phyloP scores from a whole-genome alignment of 2,888 invertebrate species.

The Orthosia gracilis region DNA sequence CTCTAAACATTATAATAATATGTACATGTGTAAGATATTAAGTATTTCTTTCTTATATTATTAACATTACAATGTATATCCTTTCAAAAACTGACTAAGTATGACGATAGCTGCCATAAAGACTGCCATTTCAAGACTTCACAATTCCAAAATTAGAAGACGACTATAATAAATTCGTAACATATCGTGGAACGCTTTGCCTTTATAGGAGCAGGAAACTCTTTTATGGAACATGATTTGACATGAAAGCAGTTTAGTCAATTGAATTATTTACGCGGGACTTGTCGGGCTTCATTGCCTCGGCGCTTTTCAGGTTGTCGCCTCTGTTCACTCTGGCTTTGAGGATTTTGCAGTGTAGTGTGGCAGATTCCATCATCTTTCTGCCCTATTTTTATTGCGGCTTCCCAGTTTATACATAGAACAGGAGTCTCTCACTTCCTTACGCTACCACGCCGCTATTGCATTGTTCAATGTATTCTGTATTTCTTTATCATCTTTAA shows the following conservation, averaged over 20 bases:
- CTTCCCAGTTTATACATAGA: too few relatives aligned
- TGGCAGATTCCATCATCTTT: not conserved
- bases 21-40: too few relatives aligned
- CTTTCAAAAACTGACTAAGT: not conserved
- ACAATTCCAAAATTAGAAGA: not conserved
- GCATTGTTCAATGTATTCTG: not conserved
- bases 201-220: slow-evolving; percentile 1
- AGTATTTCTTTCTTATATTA: too few relatives aligned
- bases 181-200: not conserved
- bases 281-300: not conserved
- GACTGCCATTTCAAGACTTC: not conserved
- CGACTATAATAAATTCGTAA: not conserved
- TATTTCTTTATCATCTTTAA: not conserved
- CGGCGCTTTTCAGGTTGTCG: not conserved
- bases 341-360: not conserved
- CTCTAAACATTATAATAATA: not conserved
- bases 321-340: not conserved
- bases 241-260: not conserved
- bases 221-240: not conserved
- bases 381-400: too few relatives aligned
- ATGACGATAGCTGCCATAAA: not conserved
- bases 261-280: not conserved
- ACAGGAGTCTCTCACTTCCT: not conserved
- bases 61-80: not conserved
- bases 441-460: not conserved